phyloP scores from a whole-genome alignment of 1,140 invertebrate species.

The Ylistrum balloti region DNA sequence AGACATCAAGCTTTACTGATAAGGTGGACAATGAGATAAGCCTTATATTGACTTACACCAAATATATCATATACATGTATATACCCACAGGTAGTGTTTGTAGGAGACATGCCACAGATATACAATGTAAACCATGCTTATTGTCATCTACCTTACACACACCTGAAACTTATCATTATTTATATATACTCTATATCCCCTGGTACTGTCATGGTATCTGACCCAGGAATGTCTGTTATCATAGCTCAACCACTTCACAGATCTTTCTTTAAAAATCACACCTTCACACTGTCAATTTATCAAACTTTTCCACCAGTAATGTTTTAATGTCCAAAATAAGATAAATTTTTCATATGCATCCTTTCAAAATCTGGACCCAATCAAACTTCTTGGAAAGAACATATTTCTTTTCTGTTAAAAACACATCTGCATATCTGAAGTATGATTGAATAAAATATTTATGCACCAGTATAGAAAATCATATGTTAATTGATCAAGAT shows the following conservation, averaged over 20 bases:
- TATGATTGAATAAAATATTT: too few species aligned
- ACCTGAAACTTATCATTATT: background rate
- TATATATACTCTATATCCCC: background rate
- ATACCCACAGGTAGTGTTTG: background rate
- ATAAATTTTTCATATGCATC: too few species aligned
- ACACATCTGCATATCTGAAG: too few species aligned
- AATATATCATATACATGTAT: conserved; percentile 40
- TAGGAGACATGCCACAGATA: background rate
- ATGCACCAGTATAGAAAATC: too few species aligned
- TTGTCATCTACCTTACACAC: background rate
- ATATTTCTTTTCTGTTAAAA: too few species aligned
- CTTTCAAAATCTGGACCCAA: too few species aligned
- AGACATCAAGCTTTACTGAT: conserved; percentile 6
- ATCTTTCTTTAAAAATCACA: background rate
- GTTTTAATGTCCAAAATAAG: too few species aligned
- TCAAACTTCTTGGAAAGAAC: too few species aligned
- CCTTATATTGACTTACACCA: conserved; percentile 16
- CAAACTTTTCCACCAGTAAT: too few species aligned
- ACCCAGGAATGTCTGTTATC: background rate
- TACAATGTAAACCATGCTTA: background rate
- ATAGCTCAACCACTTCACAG: background rate
- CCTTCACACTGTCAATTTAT: background rate
- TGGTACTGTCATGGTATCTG: background rate
- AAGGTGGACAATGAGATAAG: background rate
- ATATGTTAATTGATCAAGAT: too few species aligned